Evolutionary conservation across 2,888 invertebrate genomes (phyloP).

Genomic region (Rhimphoctona megacephalus): DNA sequence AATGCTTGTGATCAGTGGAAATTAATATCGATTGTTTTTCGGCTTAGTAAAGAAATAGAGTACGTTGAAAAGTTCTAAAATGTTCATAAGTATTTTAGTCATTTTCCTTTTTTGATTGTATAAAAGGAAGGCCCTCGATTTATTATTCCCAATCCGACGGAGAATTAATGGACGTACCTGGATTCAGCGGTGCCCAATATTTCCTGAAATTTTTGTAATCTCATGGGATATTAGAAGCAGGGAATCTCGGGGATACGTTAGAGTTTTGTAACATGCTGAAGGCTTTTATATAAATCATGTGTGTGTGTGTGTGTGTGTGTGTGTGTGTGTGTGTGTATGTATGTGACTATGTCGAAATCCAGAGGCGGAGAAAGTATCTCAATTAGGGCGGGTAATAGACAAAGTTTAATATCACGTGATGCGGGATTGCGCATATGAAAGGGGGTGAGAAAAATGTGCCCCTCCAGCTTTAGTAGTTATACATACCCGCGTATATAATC

Average conservation of each 20-base stretch:
- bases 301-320: no score
- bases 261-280: conserved; percentile 33
- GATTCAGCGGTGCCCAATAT: conserved; percentile 24
- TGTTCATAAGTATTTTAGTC: neutral
- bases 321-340: conserved; percentile 11
- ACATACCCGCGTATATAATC: conserved; percentile 51
- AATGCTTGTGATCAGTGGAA: neutral
- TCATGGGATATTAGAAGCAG: conserved; percentile 40
- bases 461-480: conserved; percentile 29
- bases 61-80: neutral
- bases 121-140: neutral
- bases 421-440: conserved; percentile 66
- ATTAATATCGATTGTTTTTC: neutral
- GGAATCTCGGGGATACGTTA: conserved; percentile 16
- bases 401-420: conserved; percentile 71
- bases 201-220: conserved; percentile 32
- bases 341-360: conserved; percentile 45
- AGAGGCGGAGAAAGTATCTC: conserved; percentile 61
- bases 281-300: conserved; percentile 5
- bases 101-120: neutral
- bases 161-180: conserved; percentile 25
- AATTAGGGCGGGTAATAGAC: conserved; percentile 66
- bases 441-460: conserved; percentile 54
- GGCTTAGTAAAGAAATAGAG: neutral
- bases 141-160: conserved; percentile 19